phyloP scores from a whole-genome alignment of 1,140 invertebrate genomes.

The Berghia stephanieae region DNA sequence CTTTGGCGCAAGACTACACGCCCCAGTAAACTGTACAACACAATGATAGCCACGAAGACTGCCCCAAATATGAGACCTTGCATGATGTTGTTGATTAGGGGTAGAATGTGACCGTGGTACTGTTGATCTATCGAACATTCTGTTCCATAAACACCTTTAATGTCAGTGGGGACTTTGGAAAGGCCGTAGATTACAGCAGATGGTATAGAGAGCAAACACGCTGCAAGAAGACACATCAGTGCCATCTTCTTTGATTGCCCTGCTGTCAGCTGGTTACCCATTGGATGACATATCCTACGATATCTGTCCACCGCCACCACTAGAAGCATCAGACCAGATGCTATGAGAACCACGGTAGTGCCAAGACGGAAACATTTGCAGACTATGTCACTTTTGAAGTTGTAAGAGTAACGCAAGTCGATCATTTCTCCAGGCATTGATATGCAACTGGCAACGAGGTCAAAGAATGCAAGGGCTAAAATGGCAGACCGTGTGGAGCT shows the following conservation, averaged over 20 bases:
- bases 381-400: slow-evolving; percentile 36
- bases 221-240: slow-evolving; percentile 32
- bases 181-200: slow-evolving; percentile 47
- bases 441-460: slow-evolving; percentile 39
- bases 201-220: slow-evolving; percentile 46
- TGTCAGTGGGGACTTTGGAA: slow-evolving; percentile 32
- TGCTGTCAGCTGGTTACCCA: slow-evolving; percentile 38
- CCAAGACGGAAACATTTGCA: slow-evolving; percentile 50
- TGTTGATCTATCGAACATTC: slow-evolving; percentile 48
- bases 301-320: slow-evolving; percentile 53
- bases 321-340: slow-evolving; percentile 50
- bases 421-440: slow-evolving; percentile 50
- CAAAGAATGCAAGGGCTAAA: slow-evolving; percentile 41
- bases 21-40: slow-evolving; percentile 42
- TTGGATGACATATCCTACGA: slow-evolving; percentile 44
- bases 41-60: slow-evolving; percentile 40
- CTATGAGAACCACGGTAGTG: slow-evolving; percentile 40
- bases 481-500: slow-evolving; percentile 44
- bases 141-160: slow-evolving; percentile 33
- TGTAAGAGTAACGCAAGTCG: slow-evolving; percentile 46
- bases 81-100: slow-evolving; percentile 32
- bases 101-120: slow-evolving; percentile 35
- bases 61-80: slow-evolving; percentile 37
- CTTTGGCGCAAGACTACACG: slow-evolving; percentile 37
- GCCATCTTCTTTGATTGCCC: slow-evolving; percentile 19